Conservation (phyloP, 2,113 vertebrate genomes). For the Carassius carassius region DNA sequence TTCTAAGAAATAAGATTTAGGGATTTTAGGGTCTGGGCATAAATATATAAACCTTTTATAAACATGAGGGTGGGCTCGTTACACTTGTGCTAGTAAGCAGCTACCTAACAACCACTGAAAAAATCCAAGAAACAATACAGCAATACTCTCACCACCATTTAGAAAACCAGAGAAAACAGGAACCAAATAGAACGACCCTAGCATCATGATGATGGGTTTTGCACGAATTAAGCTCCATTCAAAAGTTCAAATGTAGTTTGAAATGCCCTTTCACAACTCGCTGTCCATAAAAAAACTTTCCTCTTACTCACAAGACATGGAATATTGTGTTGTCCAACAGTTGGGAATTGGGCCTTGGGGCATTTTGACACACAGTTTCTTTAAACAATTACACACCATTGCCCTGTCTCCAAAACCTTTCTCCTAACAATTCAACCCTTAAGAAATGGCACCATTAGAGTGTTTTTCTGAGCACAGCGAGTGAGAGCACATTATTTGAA, state of each 20-base stretch:
- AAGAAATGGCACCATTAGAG: neutral
- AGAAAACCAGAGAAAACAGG: neutral
- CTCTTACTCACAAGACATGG: neutral
- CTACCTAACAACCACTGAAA: neutral
- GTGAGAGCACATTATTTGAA: constrained; percentile 17
- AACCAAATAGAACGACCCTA: neutral
- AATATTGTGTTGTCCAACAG: neutral
- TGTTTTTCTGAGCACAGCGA: neutral
- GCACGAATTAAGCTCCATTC: neutral
- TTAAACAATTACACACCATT: constrained; percentile 46
- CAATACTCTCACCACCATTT: neutral
- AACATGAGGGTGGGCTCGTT: neutral
- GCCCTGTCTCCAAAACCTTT: constrained; percentile 5
- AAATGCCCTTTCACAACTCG: neutral
- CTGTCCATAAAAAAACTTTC: neutral
- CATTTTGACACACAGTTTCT: constrained; percentile 49
- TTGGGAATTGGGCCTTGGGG: constrained; percentile 20
- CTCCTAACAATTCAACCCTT: neutral
- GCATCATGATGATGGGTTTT: neutral
- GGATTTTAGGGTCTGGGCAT: neutral
- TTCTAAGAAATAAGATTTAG: neutral
- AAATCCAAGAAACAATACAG: neutral
- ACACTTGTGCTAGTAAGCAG: neutral
- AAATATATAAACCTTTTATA: neutral
- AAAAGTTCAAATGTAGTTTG: neutral